Conservation (phyloP, 2,797 vertebrate species). For the Hydrolagus colliei region DNA sequence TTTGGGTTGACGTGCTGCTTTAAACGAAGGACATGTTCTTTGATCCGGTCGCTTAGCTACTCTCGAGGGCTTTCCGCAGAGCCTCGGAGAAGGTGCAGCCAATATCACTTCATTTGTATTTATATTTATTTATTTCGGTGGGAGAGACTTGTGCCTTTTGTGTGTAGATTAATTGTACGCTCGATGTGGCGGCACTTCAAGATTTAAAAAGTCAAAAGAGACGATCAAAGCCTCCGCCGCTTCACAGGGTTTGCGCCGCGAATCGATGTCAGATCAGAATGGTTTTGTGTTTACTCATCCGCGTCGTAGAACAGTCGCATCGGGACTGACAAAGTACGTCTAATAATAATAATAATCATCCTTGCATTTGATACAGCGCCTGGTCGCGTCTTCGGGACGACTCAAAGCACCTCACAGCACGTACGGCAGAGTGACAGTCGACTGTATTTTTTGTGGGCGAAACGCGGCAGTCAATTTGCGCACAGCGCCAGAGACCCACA, state of each 20-base stretch:
- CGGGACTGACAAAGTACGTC: neutral
- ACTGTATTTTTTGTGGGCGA: too few species aligned
- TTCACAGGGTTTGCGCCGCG: slow-evolving; percentile 13
- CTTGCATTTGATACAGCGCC: too few species aligned
- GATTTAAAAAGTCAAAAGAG: slow-evolving; percentile 18
- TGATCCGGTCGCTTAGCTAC: slow-evolving; percentile 22
- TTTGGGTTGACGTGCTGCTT: neutral
- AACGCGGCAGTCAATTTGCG: too few species aligned
- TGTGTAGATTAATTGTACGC: neutral
- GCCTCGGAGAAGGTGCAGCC: neutral
- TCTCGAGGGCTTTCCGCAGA: slow-evolving; percentile 1
- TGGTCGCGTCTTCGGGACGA: too few species aligned
- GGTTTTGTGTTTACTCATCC: neutral
- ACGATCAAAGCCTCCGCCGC: slow-evolving; percentile 15
- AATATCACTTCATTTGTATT: slow-evolving; percentile 7
- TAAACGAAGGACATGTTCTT: neutral
- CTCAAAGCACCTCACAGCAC: too few species aligned
- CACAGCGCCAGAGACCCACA: too few species aligned
- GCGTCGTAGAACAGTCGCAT: neutral
- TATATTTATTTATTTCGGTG: neutral
- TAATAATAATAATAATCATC: neutral
- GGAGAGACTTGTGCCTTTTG: neutral
- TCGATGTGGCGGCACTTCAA: slow-evolving; percentile 5
- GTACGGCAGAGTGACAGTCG: too few species aligned
- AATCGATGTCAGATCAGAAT: slow-evolving; percentile 15